Evolutionary conservation across 2,797 vertebrate species (phyloP).

Genomic region (Onychomys arenicola): DNA sequence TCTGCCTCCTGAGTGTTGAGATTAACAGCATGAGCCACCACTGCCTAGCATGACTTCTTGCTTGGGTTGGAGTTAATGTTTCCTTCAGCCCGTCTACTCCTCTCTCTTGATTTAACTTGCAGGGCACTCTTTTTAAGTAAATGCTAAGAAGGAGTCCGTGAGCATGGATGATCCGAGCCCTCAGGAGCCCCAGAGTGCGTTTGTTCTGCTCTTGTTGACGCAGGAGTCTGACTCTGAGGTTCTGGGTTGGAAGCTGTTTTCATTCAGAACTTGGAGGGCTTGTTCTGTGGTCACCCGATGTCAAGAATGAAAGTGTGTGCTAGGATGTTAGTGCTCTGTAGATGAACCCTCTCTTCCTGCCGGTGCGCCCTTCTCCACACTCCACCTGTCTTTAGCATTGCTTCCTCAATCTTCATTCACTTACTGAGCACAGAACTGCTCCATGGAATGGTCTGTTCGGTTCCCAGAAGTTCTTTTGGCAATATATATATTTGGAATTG

Average conservation of each 20-base stretch:
- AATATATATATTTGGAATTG: not conserved
- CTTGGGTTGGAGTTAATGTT: not conserved
- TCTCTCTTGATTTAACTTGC: slow-evolving; percentile 13
- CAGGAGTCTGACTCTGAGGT: not conserved
- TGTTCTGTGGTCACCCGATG: not conserved
- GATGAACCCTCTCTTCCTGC: not conserved
- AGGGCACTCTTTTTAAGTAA: not conserved
- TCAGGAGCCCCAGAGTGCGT: not conserved
- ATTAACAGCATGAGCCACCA: not conserved
- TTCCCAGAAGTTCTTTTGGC: not conserved
- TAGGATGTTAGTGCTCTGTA: not conserved
- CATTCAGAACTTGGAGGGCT: not conserved
- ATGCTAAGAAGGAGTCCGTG: not conserved
- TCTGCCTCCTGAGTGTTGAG: not conserved
- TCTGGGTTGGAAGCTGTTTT: not conserved
- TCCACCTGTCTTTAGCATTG: not conserved
- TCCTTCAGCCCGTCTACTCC: not conserved
- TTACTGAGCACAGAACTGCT: not conserved
- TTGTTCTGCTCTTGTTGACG: not conserved
- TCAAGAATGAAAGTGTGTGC: too few relatives aligned
- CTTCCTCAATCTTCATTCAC: not conserved
- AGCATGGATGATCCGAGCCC: not conserved
- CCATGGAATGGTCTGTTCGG: not conserved
- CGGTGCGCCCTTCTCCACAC: fast-evolving
- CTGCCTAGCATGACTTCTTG: not conserved